Conservation (phyloP, 2,113 vertebrate species). For the Sylvicapra grimmia region DNA sequence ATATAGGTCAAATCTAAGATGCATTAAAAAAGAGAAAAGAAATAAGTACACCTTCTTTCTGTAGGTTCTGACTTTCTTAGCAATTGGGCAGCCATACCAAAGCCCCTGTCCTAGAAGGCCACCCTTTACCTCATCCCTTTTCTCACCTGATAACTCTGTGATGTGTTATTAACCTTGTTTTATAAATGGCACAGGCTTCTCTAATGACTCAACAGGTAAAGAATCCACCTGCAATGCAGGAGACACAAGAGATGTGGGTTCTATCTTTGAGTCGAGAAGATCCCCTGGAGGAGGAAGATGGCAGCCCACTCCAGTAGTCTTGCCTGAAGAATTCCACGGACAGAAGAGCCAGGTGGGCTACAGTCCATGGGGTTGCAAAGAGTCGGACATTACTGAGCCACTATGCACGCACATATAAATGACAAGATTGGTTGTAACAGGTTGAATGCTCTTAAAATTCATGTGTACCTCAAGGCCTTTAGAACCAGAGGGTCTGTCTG, state of each 20-base stretch:
- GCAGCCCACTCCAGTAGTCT: not conserved
- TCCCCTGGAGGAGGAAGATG: not conserved
- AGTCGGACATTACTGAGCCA: not conserved
- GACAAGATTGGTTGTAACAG: not conserved
- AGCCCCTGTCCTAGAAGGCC: not conserved
- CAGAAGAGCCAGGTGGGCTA: not conserved
- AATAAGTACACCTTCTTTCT: not conserved
- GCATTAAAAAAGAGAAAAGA: not conserved
- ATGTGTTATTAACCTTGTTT: not conserved
- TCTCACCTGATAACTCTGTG: not conserved
- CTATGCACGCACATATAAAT: not conserved
- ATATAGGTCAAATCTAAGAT: not conserved
- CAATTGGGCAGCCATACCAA: not conserved
- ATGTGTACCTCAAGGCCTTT: not conserved
- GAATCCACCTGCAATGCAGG: not conserved
- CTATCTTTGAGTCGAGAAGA: not conserved
- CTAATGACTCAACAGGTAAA: not conserved
- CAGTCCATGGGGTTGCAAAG: not conserved
- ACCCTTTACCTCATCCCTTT: not conserved
- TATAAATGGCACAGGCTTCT: not conserved
- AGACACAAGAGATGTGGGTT: not conserved
- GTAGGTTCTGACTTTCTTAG: not conserved
- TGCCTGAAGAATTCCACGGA: not conserved
- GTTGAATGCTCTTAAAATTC: not conserved
- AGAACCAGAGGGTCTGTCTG: not conserved